A percentile compares a stretch with the other conserved stretches of the same genome.
phyloP scores from a whole-genome alignment of 2,113 vertebrate genomes.

The Pachyramphus minor region DNA sequence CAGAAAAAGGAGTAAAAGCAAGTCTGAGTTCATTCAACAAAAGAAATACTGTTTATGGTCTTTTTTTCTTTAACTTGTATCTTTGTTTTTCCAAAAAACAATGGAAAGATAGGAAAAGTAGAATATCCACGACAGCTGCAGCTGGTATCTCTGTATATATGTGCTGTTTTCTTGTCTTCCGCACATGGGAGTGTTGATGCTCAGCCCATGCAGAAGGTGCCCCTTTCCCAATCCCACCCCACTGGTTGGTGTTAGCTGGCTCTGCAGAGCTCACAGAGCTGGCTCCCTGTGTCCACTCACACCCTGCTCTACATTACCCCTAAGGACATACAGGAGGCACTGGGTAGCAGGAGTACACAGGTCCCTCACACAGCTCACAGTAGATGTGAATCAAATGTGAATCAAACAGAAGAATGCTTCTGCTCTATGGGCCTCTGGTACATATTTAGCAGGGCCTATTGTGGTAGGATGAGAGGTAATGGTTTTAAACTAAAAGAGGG shows the following conservation, averaged over 20 bases:
- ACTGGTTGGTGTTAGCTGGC: neutral
- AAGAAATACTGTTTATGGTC: neutral
- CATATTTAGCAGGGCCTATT: neutral
- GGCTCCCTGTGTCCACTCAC: neutral
- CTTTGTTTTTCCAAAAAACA: neutral
- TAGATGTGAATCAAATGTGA: neutral
- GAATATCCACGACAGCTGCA: neutral
- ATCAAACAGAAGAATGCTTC: neutral
- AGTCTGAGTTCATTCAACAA: neutral
- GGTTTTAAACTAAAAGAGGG: neutral
- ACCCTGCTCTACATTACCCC: neutral
- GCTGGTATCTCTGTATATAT: neutral
- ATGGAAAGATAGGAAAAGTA: neutral
- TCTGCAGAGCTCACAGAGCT: neutral
- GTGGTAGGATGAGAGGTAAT: neutral
- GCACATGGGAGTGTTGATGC: rapidly evolving
- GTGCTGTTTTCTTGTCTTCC: neutral
- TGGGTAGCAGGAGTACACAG: neutral
- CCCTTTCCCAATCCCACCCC: rapidly evolving
- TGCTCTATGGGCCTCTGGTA: neutral
- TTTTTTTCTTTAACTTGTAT: neutral
- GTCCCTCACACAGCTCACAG: neutral
- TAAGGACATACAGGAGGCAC: neutral
- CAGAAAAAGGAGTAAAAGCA: neutral
- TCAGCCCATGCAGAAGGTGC: neutral